These are phyloP conservation scores for Tyrannus savana DNA, from an alignment of 2,113 vertebrate species.

Conservation along the genomic window DNA sequence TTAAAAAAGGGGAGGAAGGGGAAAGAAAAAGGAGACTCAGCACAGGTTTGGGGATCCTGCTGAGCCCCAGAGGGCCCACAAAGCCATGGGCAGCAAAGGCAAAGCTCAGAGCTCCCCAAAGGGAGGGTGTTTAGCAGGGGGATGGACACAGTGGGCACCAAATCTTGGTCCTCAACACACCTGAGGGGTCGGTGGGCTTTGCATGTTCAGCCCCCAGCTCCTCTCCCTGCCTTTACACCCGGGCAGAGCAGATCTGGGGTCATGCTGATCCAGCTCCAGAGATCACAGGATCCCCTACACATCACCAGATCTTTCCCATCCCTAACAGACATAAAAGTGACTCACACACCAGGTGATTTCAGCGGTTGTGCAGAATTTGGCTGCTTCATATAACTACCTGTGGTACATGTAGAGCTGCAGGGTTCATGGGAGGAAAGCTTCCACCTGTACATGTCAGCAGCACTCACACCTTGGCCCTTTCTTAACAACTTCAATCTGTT, in stretches of 20 bases:
- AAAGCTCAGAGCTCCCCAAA: neutral
- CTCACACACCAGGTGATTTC: slow-evolving; percentile 63
- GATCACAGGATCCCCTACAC: neutral
- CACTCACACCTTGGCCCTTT: slow-evolving; percentile 90
- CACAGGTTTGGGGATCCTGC: neutral
- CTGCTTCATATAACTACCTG: slow-evolving; percentile 79
- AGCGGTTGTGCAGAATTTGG: slow-evolving; percentile 38
- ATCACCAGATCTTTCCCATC: slow-evolving; percentile 25
- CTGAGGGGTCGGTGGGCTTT: neutral
- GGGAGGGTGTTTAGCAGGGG: neutral
- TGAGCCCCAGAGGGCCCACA: rapidly evolving
- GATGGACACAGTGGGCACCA: neutral
- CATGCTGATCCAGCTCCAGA: neutral
- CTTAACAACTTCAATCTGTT: slow-evolving; percentile 86
- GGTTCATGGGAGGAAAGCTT: slow-evolving; percentile 97
- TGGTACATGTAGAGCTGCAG: slow-evolving; percentile 95
- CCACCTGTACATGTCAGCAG: slow-evolving; percentile 98
- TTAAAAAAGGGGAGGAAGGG: neutral
- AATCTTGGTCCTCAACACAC: neutral
- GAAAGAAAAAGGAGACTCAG: neutral
- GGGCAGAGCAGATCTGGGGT: neutral
- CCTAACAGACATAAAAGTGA: slow-evolving; percentile 51
- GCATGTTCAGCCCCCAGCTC: neutral
- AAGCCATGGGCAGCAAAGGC: neutral
- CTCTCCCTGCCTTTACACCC: neutral